Evolutionary conservation across 2,888 invertebrate genomes (phyloP), one percentile per base, ranked within the genome.

Genomic region (Piscicola geometra): DNA sequence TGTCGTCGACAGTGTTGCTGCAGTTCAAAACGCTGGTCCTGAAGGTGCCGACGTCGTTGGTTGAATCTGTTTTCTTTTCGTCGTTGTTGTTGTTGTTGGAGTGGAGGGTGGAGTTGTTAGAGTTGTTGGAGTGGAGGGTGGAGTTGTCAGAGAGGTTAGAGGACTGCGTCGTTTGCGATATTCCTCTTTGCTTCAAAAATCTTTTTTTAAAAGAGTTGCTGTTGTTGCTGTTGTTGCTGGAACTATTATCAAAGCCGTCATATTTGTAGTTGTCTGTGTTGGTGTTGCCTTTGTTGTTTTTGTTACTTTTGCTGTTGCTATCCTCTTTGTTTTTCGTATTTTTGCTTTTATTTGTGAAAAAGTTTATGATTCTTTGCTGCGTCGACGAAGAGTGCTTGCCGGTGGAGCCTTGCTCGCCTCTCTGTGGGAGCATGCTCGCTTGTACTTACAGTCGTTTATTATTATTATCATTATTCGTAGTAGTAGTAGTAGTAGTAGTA

Each of bases 381-480:
- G 60, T 18, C 60, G 60, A 56, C 25, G 60, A 56, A 5, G 60
- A 56, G n/a, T 25, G 12, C 60, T 56, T 56, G 60, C 60, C 60
- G n/a, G 60, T 25, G 21, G 60, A 56, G 60, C n/a, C 5, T 56
- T 56, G 60, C 3, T n/a, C n/a, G n/a, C 15, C 21, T 25, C n/a
- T 56, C 60, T 56, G 60, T n/a, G 60, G 15, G 41, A 15, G 41
- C n/a, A n/a, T n/a, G n/a, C n/a, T n/a, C n/a, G n/a, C n/a, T n/a
- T n/a, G n/a, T n/a, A n/a, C n/a, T n/a, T n/a, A n/a, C n/a, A n/a
- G n/a, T n/a, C n/a, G n/a, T n/a, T n/a, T n/a, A n/a, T n/a, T n/a
- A n/a, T n/a, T n/a, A n/a, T n/a, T n/a, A n/a, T n/a, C n/a, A n/a
- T n/a, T n/a, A n/a, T n/a, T n/a, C n/a, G n/a, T n/a, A n/a, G n/a